Evolutionary conservation across 2,797 vertebrate species (phyloP).

Genomic region (Pangasius macronema): DNA sequence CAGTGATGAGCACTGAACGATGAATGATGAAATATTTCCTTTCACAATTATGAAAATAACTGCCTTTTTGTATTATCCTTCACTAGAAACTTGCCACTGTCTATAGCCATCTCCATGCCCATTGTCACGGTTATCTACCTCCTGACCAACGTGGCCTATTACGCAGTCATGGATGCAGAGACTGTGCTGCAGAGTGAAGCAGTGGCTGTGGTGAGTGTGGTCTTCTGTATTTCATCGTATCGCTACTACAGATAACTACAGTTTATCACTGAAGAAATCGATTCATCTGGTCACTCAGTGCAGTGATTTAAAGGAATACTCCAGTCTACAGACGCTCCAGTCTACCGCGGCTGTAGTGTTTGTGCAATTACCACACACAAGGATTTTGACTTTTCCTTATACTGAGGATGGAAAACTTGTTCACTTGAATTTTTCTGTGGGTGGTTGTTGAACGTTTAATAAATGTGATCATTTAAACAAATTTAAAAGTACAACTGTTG

Average conservation of each 20-base stretch:
- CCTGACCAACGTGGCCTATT: slow-evolving; percentile 84
- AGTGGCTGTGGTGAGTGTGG: slow-evolving; percentile 80
- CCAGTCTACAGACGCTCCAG: too few relatives aligned
- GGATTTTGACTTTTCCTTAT: neutral
- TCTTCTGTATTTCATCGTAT: neutral
- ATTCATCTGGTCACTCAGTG: neutral
- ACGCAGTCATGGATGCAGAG: slow-evolving; percentile 76
- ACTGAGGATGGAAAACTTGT: neutral
- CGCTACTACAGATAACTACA: neutral
- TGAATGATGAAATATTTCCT: neutral
- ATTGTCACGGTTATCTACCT: slow-evolving; percentile 84
- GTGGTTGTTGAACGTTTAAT: neutral
- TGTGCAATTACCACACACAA: neutral
- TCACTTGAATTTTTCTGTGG: neutral
- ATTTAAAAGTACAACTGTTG: neutral
- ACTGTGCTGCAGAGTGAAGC: slow-evolving; percentile 76
- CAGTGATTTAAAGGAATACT: neutral
- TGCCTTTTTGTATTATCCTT: neutral
- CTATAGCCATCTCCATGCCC: slow-evolving; percentile 84
- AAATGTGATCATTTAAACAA: neutral
- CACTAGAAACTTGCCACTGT: slow-evolving; percentile 78
- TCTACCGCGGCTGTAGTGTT: neutral
- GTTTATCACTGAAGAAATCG: neutral
- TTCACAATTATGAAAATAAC: neutral
- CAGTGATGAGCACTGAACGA: neutral